phyloP scores from a whole-genome alignment of 2,888 invertebrate species.

The Andrena fulva region DNA sequence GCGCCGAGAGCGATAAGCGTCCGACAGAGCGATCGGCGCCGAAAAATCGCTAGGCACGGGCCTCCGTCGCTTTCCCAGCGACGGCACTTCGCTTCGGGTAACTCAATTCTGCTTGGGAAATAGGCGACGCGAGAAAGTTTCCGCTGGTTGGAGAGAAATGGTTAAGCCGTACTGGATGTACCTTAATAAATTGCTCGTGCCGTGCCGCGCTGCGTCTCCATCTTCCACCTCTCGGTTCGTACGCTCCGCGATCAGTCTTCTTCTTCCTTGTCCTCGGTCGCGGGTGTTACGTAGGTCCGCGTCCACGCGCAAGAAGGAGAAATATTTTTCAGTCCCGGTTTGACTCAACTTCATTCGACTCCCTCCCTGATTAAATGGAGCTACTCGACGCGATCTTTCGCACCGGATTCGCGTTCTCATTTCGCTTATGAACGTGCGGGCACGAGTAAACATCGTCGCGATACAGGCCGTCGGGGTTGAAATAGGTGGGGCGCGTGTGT shows the following conservation, averaged over 20 bases:
- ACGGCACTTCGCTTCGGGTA: slow-evolving; percentile 51
- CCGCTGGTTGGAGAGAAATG: slow-evolving; percentile 60
- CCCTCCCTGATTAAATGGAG: background rate
- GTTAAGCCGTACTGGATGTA: slow-evolving; percentile 64
- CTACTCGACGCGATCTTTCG: too few relatives aligned
- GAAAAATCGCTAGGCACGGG: background rate
- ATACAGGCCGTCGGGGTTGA: background rate
- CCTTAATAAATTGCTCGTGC: slow-evolving; percentile 69
- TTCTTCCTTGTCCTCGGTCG: background rate
- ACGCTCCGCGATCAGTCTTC: background rate
- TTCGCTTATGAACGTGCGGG: background rate
- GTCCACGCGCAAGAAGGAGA: too few relatives aligned
- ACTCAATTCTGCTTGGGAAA: slow-evolving; percentile 68
- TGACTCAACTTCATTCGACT: background rate
- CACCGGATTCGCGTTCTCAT: background rate
- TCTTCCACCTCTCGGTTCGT: background rate
- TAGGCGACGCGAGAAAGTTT: slow-evolving; percentile 49
- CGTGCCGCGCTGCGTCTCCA: slow-evolving; percentile 27
- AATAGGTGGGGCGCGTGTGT: background rate
- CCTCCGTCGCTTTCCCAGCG: slow-evolving; percentile 9
- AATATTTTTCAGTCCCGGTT: background rate
- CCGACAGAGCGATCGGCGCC: too few relatives aligned
- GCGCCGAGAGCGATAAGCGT: background rate
- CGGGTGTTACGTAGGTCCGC: background rate
- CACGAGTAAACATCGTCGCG: slow-evolving; percentile 6